phyloP scores from a whole-genome alignment of 2,797 vertebrate genomes.

The Rhinophrynus dorsalis region DNA sequence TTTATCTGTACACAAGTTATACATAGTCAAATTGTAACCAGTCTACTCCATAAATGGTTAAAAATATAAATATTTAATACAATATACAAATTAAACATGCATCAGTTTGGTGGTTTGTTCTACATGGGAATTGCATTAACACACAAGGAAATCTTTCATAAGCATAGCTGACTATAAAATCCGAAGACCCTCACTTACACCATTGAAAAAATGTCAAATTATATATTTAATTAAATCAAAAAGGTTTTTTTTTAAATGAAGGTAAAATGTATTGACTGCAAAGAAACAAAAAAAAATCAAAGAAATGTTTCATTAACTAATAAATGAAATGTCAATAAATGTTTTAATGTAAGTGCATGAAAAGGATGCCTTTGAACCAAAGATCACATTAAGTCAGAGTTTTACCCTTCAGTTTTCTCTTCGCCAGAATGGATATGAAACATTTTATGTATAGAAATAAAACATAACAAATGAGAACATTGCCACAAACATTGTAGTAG shows the following conservation, averaged over 20 bases:
- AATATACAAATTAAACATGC: neutral
- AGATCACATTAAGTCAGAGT: constrained; percentile 29
- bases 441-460: constrained; percentile 41
- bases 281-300: constrained; percentile 23
- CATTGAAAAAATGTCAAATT: neutral
- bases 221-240: neutral
- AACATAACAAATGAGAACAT: too few relatives aligned
- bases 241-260: constrained; percentile 9
- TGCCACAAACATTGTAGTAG: too few relatives aligned
- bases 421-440: constrained; percentile 35
- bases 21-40: too few relatives aligned
- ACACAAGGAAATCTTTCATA: too few relatives aligned
- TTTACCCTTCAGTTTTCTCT: constrained; percentile 35
- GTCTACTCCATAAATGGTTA: neutral
- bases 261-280: constrained; percentile 18
- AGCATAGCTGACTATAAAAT: too few relatives aligned
- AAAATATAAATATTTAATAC: neutral
- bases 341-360: constrained; percentile 39
- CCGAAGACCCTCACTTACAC: too few relatives aligned
- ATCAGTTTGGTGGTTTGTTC: neutral
- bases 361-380: constrained; percentile 19
- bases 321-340: constrained; percentile 39
- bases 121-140: too few relatives aligned
- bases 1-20: too few relatives aligned
- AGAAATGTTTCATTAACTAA: constrained; percentile 38